Percentiles rank a stretch among this genome's conserved stretches.
Evolutionary conservation across 2,888 invertebrate genomes (phyloP).

Genomic region (Bembecia ichneumoniformis): DNA sequence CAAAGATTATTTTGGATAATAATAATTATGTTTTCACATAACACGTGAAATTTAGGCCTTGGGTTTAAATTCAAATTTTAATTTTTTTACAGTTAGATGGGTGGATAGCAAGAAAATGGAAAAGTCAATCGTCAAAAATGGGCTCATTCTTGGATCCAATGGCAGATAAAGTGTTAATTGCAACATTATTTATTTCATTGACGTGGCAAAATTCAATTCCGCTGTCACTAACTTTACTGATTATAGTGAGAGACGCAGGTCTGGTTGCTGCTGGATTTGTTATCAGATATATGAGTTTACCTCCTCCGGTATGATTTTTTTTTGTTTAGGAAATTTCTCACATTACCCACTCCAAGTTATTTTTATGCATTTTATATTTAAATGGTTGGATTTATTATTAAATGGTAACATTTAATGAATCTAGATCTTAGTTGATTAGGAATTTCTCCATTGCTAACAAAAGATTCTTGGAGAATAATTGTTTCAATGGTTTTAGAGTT

Average conservation of each 20-base stretch:
- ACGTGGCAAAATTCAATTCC: constrained; percentile 91
- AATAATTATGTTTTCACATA: no score
- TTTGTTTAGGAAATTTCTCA: neutral
- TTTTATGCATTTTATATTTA: no score
- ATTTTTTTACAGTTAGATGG: constrained; percentile 84
- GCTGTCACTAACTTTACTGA: constrained; percentile 81
- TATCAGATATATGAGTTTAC: constrained; percentile 90
- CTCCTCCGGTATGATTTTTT: constrained; percentile 82
- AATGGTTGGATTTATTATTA: neutral
- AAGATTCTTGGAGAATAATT: no score
- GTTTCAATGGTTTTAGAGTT: no score
- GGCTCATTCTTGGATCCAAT: constrained; percentile 97
- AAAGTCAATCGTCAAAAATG: constrained; percentile 90
- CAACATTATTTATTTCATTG: constrained; percentile 88
- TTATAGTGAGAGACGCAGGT: constrained; percentile 86
- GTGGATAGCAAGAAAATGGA: constrained; percentile 94
- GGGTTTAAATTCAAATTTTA: no score
- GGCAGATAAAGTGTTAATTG: constrained; percentile 96
- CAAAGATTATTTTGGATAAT: no score
- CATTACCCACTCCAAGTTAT: neutral
- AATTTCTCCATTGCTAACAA: no score
- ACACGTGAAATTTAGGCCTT: no score
- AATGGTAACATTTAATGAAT: no score
- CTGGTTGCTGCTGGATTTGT: constrained; percentile 89
- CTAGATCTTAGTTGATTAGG: no score